phyloP scores from a whole-genome alignment of 2,888 invertebrate genomes.

The Caenorhabditis sinica region DNA sequence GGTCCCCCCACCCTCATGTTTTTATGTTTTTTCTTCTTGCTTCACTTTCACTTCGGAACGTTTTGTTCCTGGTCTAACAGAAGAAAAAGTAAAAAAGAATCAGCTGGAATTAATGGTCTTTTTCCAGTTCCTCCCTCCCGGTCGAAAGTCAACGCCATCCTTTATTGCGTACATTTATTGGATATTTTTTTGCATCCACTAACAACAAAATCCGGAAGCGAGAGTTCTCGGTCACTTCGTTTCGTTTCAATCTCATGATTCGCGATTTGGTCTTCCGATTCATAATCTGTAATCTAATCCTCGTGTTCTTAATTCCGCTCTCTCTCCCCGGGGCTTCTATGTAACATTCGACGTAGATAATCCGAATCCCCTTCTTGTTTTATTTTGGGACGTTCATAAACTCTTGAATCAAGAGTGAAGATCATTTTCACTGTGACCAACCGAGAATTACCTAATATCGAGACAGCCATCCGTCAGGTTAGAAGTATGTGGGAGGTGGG shows the following conservation, averaged over 20 bases:
- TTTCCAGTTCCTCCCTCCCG: neutral
- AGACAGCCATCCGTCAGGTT: constrained; percentile 21
- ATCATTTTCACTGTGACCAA: neutral
- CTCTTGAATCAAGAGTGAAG: neutral
- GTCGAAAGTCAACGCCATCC: constrained; percentile 38
- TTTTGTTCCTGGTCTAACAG: constrained; percentile 38
- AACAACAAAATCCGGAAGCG: constrained; percentile 28
- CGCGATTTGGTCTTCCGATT: constrained; percentile 20
- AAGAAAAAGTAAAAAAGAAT: constrained; percentile 7
- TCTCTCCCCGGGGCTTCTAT: neutral
- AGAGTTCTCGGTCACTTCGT: constrained; percentile 1
- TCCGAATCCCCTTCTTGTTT: neutral
- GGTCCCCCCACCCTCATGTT: constrained; percentile 41
- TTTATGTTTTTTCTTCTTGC: constrained; percentile 24
- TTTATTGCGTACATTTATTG: constrained; percentile 42
- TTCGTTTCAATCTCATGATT: constrained; percentile 28
- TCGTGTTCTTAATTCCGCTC: constrained; percentile 21
- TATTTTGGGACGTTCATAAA: constrained; percentile 26
- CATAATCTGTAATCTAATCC: constrained; percentile 22
- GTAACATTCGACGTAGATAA: constrained; percentile 33
- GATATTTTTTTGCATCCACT: constrained; percentile 10
- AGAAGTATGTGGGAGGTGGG: constrained; percentile 27
- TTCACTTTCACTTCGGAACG: constrained; percentile 4
- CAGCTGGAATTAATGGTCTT: constrained; percentile 26
- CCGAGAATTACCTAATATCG: constrained; percentile 7